Percentiles rank a stretch among this genome's conserved stretches.
Evolutionary conservation across 2,888 invertebrate genomes (phyloP).

Genomic region (Diaprepes abbreviatus): DNA sequence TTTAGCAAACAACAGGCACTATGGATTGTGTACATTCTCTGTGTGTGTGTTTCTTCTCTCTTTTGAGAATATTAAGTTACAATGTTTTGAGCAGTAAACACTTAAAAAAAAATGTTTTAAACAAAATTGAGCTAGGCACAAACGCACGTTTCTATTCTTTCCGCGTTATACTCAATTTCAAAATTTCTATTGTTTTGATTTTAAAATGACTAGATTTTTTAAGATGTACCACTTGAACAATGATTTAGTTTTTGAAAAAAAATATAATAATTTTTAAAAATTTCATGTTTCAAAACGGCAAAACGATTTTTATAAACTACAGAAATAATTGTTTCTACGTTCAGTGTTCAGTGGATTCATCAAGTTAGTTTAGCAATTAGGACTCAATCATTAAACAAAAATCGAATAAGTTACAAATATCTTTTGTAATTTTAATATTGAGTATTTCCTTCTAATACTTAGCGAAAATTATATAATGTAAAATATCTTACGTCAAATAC

Average conservation of each 20-base stretch:
- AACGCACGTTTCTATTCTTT: neutral
- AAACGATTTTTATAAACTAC: too few relatives aligned
- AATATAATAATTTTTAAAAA: too few relatives aligned
- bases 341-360: neutral
- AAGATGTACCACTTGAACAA: neutral
- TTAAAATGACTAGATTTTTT: conserved; percentile 40
- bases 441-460: conserved; percentile 22
- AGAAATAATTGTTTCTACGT: too few relatives aligned
- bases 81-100: conserved; percentile 2
- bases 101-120: conserved; percentile 4
- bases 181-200: conserved; percentile 33
- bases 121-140: conserved; percentile 37
- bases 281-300: too few relatives aligned
- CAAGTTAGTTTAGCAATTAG: neutral
- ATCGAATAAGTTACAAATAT: neutral
- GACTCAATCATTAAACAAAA: neutral
- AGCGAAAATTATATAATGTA: neutral
- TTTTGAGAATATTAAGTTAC: neutral
- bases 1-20: conserved; percentile 59
- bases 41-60: neutral
- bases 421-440: conserved; percentile 20
- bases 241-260: too few relatives aligned
- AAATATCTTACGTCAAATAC: conserved; percentile 16
- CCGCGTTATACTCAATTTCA: conserved; percentile 24
- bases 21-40: conserved; percentile 59